These are phyloP conservation scores for Penaeus chinensis DNA, from an alignment of 1,140 invertebrate species.

Conservation along the genomic window DNA sequence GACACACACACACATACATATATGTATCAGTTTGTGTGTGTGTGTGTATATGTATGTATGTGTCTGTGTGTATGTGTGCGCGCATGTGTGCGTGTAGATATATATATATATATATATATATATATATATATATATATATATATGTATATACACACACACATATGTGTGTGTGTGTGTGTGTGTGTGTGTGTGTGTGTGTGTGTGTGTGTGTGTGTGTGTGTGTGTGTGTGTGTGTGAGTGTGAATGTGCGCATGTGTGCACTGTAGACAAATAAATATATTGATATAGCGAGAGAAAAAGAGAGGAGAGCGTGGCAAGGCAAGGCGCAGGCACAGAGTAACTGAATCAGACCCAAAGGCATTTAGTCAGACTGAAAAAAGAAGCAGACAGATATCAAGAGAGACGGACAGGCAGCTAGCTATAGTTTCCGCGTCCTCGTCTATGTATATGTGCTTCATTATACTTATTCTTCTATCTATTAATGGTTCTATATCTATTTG, in stretches of 20 bases:
- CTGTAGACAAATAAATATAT: neutral
- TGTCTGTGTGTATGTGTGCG: neutral
- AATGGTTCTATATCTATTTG: too few relatives aligned
- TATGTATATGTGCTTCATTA: too few relatives aligned
- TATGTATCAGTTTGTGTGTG: neutral
- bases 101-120: neutral
- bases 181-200: slow-evolving; percentile 9
- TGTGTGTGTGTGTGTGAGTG: neutral
- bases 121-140: neutral
- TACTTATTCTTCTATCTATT: too few relatives aligned
- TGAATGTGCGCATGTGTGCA: neutral
- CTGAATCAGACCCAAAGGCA: too few relatives aligned
- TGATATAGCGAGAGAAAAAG: neutral
- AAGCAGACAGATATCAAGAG: neutral
- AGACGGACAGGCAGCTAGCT: neutral
- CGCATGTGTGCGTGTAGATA: neutral
- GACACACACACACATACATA: too few relatives aligned
- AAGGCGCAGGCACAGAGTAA: too few relatives aligned
- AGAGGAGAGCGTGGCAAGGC: neutral
- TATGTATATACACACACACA: neutral
- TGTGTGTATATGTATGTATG: too few relatives aligned
- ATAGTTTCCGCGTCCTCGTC: neutral
- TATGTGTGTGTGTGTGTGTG: neutral
- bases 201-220: neutral
- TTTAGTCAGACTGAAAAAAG: too few relatives aligned